Percentiles rank a stretch among this genome's conserved stretches.
Evolutionary conservation across 2,797 vertebrate species (phyloP).

Genomic region (Lophotriccus pileatus): DNA sequence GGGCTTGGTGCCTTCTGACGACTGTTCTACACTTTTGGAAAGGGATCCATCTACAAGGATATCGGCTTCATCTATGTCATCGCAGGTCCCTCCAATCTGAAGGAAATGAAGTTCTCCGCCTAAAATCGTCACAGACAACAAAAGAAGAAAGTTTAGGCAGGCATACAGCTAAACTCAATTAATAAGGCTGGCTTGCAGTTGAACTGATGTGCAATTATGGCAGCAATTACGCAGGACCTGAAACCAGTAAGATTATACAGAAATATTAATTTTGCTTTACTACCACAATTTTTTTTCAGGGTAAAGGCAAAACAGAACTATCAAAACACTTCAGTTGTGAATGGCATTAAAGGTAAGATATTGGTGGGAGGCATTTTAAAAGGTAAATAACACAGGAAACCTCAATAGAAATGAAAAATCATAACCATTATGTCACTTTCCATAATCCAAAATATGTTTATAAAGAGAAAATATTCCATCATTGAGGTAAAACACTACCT

Average conservation of each 20-base stretch:
- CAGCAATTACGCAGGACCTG: neutral
- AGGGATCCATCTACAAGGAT: slow-evolving; percentile 97
- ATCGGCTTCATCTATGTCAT: slow-evolving; percentile 95
- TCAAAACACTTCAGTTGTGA: neutral
- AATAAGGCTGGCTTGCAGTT: neutral
- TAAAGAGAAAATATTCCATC: neutral
- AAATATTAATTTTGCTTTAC: neutral
- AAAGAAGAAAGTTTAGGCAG: neutral
- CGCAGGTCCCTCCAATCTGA: slow-evolving; percentile 99
- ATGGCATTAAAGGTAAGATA: neutral
- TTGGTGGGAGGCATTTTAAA: fast-evolving
- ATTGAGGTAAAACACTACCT: neutral
- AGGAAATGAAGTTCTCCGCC: slow-evolving; percentile 99
- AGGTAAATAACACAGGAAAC: neutral
- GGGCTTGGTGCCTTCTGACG: slow-evolving; percentile 90
- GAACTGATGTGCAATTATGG: neutral
- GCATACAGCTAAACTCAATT: neutral
- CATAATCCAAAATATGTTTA: neutral
- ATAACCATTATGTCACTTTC: neutral
- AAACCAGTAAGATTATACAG: neutral
- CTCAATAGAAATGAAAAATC: neutral
- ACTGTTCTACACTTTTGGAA: slow-evolving; percentile 90
- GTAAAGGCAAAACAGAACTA: neutral
- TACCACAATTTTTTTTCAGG: neutral
- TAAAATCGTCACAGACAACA: slow-evolving; percentile 60